A percentile compares a stretch with the other conserved stretches of the same genome.
Conservation (phyloP, 2,113 vertebrate species). For the Crotalus tigris region DNA sequence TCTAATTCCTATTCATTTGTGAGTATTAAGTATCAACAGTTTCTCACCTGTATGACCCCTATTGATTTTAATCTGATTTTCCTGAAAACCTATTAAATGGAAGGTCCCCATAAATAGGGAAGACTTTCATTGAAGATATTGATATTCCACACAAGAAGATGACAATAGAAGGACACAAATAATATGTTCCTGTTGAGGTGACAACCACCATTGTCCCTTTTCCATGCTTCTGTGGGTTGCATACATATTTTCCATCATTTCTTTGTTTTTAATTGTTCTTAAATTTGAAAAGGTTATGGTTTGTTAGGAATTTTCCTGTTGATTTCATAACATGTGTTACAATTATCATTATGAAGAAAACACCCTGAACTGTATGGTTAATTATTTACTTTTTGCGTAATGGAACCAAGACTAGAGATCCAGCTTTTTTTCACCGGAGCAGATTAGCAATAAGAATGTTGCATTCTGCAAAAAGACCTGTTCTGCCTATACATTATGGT, state of each 20-base stretch:
- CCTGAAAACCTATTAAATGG: not conserved
- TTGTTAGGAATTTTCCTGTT: not conserved
- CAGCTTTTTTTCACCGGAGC: not conserved
- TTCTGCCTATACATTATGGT: not conserved
- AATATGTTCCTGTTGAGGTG: not conserved
- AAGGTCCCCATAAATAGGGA: not conserved
- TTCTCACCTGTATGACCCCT: not conserved
- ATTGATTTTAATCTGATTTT: not conserved
- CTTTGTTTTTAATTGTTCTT: not conserved
- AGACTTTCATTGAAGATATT: not conserved
- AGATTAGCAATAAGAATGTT: not conserved
- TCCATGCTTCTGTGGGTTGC: not conserved
- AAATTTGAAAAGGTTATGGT: not conserved
- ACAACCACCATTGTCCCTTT: not conserved
- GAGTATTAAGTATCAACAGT: not conserved
- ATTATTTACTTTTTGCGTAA: not conserved
- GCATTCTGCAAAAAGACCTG: not conserved
- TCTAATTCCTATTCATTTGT: not conserved
- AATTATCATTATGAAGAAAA: not conserved
- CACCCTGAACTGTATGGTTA: not conserved
- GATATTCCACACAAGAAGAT: not conserved
- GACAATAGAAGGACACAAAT: not conserved
- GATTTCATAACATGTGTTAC: not conserved
- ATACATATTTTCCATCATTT: too few species aligned
- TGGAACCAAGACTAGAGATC: not conserved